These are phyloP conservation scores for Murina feae DNA, from an alignment of 2,113 vertebrate species.

Conservation along the genomic window DNA sequence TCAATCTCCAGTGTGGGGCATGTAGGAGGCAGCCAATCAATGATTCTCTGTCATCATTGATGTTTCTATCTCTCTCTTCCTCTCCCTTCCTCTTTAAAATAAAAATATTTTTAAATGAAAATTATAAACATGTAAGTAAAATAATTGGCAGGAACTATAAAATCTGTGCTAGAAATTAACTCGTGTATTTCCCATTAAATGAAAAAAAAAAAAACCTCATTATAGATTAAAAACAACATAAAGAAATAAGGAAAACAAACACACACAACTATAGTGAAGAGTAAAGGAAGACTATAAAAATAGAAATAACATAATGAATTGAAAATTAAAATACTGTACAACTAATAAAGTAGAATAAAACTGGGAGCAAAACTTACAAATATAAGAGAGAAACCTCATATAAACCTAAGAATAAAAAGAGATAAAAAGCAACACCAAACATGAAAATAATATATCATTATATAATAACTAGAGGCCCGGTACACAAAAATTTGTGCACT, in stretches of 20 bases:
- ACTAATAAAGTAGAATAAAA: not conserved
- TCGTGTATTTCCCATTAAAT: not conserved
- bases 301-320: not conserved
- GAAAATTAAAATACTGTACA: not conserved
- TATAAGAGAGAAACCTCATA: not conserved
- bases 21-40: too few relatives aligned
- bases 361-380: not conserved
- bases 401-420: not conserved
- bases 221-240: not conserved
- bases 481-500: too few relatives aligned
- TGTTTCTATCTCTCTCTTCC: too few relatives aligned
- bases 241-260: not conserved
- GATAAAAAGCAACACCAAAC: not conserved
- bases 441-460: not conserved
- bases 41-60: too few relatives aligned
- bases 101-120: not conserved
- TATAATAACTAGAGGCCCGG: too few relatives aligned
- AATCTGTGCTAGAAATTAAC: not conserved
- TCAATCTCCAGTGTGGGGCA: too few relatives aligned
- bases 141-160: not conserved
- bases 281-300: not conserved
- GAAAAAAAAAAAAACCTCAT: not conserved
- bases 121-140: not conserved
- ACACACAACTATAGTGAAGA: not conserved
- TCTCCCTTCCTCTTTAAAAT: too few relatives aligned